These are phyloP conservation scores for Ischnura elegans DNA, from an alignment of 2,888 invertebrate genomes.

Conservation along the genomic window DNA sequence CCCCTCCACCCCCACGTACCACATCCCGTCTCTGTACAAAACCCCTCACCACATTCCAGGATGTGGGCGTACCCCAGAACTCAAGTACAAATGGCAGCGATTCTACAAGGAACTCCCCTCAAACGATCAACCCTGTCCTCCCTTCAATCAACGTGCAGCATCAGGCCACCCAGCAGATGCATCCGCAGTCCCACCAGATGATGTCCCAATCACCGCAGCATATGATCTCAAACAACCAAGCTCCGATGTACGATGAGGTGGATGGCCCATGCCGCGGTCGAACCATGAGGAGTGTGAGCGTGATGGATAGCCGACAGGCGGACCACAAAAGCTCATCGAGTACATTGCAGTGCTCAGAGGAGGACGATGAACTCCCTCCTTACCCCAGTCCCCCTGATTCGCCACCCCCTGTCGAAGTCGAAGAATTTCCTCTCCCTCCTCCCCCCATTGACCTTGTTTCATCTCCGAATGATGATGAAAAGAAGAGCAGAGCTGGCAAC, in stretches of 20 bases:
- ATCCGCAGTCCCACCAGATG: not conserved
- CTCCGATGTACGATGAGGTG: slow-evolving; percentile 58
- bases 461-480: slow-evolving; percentile 13
- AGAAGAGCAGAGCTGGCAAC: not conserved
- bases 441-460: slow-evolving; percentile 73
- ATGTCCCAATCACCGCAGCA: slow-evolving; percentile 68
- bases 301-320: not conserved
- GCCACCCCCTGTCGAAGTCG: slow-evolving; percentile 87
- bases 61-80: not conserved
- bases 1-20: slow-evolving; percentile 89
- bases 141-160: not conserved
- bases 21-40: slow-evolving; percentile 89
- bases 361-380: slow-evolving; percentile 83
- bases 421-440: slow-evolving; percentile 94
- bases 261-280: not conserved
- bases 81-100: not conserved
- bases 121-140: slow-evolving; percentile 18
- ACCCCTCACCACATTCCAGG: slow-evolving; percentile 71
- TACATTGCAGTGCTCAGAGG: slow-evolving; percentile 33
- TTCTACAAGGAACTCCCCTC: not conserved
- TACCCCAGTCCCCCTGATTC: slow-evolving; percentile 90
- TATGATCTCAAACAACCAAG: slow-evolving; percentile 69
- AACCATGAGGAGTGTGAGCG: not conserved
- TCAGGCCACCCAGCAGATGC: slow-evolving; percentile 68
- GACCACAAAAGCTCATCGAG: not conserved